Evolutionary conservation across 2,797 vertebrate species (phyloP).

Genomic region (Propithecus perrieri): DNA sequence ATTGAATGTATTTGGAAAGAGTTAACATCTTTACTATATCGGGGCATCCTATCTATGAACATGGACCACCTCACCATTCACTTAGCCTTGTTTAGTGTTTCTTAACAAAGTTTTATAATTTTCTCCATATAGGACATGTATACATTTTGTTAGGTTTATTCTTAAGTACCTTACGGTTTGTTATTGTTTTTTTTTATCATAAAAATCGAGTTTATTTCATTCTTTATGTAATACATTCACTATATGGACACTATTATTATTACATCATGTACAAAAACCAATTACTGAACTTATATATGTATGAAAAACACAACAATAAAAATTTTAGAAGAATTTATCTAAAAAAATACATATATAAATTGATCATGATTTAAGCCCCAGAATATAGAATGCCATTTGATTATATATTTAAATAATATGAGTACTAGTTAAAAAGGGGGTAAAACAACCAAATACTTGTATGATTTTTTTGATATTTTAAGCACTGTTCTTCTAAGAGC

Average conservation of each 20-base stretch:
- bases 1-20: neutral
- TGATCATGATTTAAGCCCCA: neutral
- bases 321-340: neutral
- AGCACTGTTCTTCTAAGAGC: neutral
- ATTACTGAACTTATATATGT: neutral
- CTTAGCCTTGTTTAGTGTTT: neutral
- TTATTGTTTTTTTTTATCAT: neutral
- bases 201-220: too few relatives aligned
- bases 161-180: neutral
- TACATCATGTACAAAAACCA: neutral
- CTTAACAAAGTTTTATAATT: neutral
- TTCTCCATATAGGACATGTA: neutral
- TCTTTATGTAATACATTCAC: too few relatives aligned
- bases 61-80: neutral
- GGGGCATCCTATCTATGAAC: neutral
- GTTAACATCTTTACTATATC: neutral
- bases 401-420: neutral
- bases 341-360: neutral
- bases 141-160: neutral
- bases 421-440: neutral
- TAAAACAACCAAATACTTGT: neutral
- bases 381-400: neutral
- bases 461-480: neutral
- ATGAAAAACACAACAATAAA: neutral
- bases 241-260: neutral